A percentile compares a stretch with the other conserved stretches of the same genome.
Conservation (phyloP, 1,140 invertebrate genomes). For the Diorhabda elongata region DNA sequence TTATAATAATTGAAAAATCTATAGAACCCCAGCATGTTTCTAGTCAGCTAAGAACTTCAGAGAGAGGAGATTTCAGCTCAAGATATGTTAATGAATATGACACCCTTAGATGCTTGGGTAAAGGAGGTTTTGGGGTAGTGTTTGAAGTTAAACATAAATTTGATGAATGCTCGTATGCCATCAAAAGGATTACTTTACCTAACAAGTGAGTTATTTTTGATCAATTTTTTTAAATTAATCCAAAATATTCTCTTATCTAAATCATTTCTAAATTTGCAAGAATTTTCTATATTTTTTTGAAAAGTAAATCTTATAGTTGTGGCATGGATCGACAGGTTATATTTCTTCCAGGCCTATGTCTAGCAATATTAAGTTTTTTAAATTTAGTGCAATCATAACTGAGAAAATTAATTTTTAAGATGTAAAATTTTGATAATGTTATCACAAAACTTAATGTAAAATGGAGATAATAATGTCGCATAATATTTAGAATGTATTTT, state of each 20-base stretch:
- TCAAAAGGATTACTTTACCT: slow-evolving; percentile 89
- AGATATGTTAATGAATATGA: slow-evolving; percentile 86
- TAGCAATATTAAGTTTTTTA: no score
- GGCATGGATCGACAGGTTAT: no score
- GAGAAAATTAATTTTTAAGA: no score
- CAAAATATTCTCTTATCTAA: background rate
- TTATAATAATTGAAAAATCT: slow-evolving; percentile 26
- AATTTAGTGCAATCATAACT: no score
- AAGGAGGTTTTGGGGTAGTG: slow-evolving; percentile 95
- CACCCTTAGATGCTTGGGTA: slow-evolving; percentile 76
- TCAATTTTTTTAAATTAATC: slow-evolving; percentile 4
- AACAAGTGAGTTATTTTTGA: slow-evolving; percentile 60
- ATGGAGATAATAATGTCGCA: no score
- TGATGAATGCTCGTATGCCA: slow-evolving; percentile 91
- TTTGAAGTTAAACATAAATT: slow-evolving; percentile 94
- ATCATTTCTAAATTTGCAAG: no score
- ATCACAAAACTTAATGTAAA: no score
- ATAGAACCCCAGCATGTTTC: slow-evolving; percentile 16
- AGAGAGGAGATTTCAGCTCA: slow-evolving; percentile 51
- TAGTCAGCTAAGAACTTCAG: slow-evolving; percentile 9
- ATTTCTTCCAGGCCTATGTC: no score
- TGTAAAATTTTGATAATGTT: no score
- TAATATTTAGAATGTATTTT: no score
- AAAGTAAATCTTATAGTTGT: no score
- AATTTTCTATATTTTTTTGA: no score